Percentiles rank a stretch among this genome's conserved stretches.
phyloP scores from a whole-genome alignment of 2,113 vertebrate genomes.

The Deroptyus accipitrinus region DNA sequence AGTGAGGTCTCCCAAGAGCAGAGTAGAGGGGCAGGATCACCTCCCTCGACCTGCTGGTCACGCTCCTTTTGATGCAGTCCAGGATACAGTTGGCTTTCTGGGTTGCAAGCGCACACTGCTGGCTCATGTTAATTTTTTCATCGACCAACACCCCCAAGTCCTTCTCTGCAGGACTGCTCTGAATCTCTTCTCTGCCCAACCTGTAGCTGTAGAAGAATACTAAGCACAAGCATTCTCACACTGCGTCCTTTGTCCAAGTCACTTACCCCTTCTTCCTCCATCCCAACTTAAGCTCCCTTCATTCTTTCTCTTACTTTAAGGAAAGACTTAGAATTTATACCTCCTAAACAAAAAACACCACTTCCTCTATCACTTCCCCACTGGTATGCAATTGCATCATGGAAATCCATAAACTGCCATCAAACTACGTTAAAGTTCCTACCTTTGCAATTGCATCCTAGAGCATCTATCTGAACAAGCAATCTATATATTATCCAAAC shows the following conservation, averaged over 20 bases:
- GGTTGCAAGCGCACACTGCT: too few species aligned
- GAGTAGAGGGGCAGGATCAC: too few species aligned
- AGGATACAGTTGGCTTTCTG: too few species aligned
- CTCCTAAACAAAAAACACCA: background rate
- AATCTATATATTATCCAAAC: background rate
- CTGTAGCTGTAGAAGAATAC: background rate
- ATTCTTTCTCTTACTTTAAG: background rate
- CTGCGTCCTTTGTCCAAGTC: background rate
- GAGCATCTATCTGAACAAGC: background rate
- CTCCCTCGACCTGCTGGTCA: too few species aligned
- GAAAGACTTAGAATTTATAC: background rate
- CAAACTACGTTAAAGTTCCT: background rate
- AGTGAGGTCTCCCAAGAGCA: too few species aligned
- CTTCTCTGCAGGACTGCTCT: too few species aligned
- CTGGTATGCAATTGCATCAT: background rate
- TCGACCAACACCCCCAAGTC: too few species aligned
- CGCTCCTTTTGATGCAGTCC: too few species aligned
- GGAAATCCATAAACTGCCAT: background rate
- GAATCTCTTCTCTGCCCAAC: too few species aligned
- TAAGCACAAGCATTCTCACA: background rate
- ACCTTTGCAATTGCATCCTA: background rate
- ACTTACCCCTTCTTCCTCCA: background rate
- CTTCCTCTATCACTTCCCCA: background rate
- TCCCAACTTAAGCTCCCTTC: background rate
- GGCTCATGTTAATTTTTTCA: too few species aligned